These are phyloP conservation scores for Oedothorax gibbosus DNA, from an alignment of 1,140 invertebrate genomes.

Conservation along the genomic window DNA sequence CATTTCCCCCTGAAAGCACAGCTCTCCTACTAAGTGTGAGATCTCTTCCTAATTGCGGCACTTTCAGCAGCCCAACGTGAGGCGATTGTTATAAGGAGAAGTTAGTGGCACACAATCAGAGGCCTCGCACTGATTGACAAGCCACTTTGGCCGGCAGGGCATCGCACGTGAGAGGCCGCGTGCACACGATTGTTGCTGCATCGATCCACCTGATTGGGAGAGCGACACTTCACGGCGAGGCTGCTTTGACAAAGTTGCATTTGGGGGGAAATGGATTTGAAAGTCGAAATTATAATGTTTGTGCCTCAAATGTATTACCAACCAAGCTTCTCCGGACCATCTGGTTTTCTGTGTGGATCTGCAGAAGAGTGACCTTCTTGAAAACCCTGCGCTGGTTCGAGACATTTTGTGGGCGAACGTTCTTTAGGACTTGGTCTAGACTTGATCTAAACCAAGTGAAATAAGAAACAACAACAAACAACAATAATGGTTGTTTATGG, in stretches of 20 bases:
- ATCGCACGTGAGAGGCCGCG: constrained; percentile 30
- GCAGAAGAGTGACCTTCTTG: too few species aligned
- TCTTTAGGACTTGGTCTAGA: too few species aligned
- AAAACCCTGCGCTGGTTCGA: too few species aligned
- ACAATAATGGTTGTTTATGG: too few species aligned
- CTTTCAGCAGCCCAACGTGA: constrained; percentile 33
- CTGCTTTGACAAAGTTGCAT: neutral
- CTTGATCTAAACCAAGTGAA: too few species aligned
- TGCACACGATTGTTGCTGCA: constrained; percentile 5
- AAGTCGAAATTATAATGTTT: too few species aligned
- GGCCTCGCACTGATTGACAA: constrained; percentile 18
- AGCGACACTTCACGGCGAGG: neutral
- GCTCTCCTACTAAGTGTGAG: neutral
- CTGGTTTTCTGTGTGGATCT: too few species aligned
- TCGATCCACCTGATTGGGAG: neutral
- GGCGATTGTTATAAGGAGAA: constrained; percentile 32
- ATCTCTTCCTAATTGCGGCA: constrained; percentile 9
- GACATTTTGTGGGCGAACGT: too few species aligned
- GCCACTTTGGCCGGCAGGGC: constrained; percentile 14
- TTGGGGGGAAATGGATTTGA: neutral
- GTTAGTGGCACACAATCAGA: constrained; percentile 13
- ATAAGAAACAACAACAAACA: too few species aligned
- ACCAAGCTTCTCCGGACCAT: too few species aligned
- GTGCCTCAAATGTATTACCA: too few species aligned
- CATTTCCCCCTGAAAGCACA: too few species aligned